Percentiles rank a stretch among this genome's conserved stretches.
These are phyloP conservation scores for Eurytoma adleriae DNA, from an alignment of 2,888 invertebrate genomes.

Conservation along the genomic window DNA sequence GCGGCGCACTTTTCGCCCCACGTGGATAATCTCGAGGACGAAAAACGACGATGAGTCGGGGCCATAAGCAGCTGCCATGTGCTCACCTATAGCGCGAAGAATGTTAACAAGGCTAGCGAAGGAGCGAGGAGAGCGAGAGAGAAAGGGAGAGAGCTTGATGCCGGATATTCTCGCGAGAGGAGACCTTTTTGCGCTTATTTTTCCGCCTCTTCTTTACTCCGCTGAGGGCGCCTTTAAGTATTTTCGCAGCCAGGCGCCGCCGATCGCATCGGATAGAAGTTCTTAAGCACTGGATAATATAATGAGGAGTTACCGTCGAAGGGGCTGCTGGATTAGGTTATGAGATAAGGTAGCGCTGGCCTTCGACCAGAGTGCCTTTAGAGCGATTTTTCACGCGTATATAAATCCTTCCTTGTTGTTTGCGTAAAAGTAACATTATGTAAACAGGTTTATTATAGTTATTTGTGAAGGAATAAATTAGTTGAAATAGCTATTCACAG, in stretches of 20 bases:
- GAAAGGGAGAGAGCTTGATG: neutral
- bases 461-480: too few species aligned
- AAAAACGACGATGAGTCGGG: slow-evolving; percentile 42
- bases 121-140: slow-evolving; percentile 33
- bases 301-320: slow-evolving; percentile 34
- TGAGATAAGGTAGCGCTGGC: slow-evolving; percentile 33
- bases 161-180: slow-evolving; percentile 56
- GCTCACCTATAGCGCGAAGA: slow-evolving; percentile 67
- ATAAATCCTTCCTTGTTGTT: too few species aligned
- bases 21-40: slow-evolving; percentile 26
- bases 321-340: slow-evolving; percentile 36
- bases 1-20: neutral
- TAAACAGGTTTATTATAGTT: too few species aligned
- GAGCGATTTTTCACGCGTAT: slow-evolving; percentile 15
- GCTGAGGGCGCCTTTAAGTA: slow-evolving; percentile 22
- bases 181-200: slow-evolving; percentile 60
- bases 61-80: slow-evolving; percentile 27
- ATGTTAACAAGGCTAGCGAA: slow-evolving; percentile 68
- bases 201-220: slow-evolving; percentile 10
- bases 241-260: slow-evolving; percentile 53
- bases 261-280: slow-evolving; percentile 64
- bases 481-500: too few species aligned
- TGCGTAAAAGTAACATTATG: too few species aligned
- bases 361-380: slow-evolving; percentile 9
- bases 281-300: slow-evolving; percentile 65